Percentiles rank a stretch among this genome's conserved stretches.
Evolutionary conservation across 2,888 invertebrate genomes (phyloP).

Genomic region (Uloborus plumipes): DNA sequence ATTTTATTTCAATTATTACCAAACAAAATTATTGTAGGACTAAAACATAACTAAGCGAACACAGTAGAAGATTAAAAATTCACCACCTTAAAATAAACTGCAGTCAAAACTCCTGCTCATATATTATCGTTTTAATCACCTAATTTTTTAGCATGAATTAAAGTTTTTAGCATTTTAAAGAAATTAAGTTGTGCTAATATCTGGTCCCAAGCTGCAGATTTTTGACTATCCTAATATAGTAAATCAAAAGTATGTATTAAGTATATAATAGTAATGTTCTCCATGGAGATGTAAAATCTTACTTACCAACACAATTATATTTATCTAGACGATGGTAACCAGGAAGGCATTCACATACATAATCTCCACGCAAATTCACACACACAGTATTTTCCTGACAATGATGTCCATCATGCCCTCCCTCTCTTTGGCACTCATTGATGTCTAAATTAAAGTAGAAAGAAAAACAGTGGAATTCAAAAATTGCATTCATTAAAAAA

Average conservation of each 20-base stretch:
- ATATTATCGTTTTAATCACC: too few relatives aligned
- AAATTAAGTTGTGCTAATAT: too few relatives aligned
- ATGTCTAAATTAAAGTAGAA: conserved; percentile 77
- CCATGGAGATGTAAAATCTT: not conserved
- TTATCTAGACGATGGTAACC: conserved; percentile 81
- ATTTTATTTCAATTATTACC: not conserved
- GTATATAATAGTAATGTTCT: not conserved
- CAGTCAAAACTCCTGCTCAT: too few relatives aligned
- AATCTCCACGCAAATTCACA: conserved; percentile 85
- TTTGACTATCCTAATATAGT: too few relatives aligned
- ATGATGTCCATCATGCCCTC: conserved; percentile 85
- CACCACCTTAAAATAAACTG: too few relatives aligned
- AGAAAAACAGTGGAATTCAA: conserved; percentile 57
- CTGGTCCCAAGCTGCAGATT: too few relatives aligned
- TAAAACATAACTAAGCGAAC: not conserved
- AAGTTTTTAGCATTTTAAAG: too few relatives aligned
- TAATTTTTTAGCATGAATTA: too few relatives aligned
- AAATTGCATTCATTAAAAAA: not conserved
- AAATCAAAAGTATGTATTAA: not conserved
- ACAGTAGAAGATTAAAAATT: too few relatives aligned
- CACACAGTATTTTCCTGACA: conserved; percentile 87
- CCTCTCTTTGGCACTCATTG: conserved; percentile 85
- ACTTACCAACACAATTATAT: conserved; percentile 66
- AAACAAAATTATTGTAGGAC: not conserved
- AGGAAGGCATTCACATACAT: conserved; percentile 85